phyloP scores from a whole-genome alignment of 2,113 vertebrate genomes.

The Hiodon alosoides region DNA sequence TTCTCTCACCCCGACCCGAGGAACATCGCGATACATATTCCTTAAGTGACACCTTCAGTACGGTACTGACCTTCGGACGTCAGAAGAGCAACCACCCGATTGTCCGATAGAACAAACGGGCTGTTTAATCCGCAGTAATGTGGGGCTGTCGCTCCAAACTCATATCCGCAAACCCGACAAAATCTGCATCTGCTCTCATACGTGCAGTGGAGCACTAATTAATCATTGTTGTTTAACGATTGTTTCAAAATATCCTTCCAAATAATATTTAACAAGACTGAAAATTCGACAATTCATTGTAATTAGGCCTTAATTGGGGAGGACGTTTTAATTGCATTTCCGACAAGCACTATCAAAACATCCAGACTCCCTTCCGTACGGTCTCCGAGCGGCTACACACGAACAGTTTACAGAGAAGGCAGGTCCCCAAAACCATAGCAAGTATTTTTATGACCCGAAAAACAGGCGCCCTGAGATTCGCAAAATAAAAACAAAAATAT shows the following conservation, averaged over 20 bases:
- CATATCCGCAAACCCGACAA: background rate
- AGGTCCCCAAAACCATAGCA: background rate
- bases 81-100: background rate
- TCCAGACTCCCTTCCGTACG: conserved; percentile 7
- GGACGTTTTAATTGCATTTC: conserved; percentile 17
- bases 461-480: background rate
- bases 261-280: background rate
- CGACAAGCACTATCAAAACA: conserved; percentile 19
- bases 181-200: background rate
- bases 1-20: background rate
- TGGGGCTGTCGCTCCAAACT: background rate
- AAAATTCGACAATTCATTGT: conserved; percentile 7
- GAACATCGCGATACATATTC: conserved; percentile 8
- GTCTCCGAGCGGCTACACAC: background rate
- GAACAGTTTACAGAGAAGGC: background rate
- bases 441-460: background rate
- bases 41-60: conserved; percentile 15
- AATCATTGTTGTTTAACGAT: background rate
- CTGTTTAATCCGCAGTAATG: background rate
- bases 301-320: conserved; percentile 26
- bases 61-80: conserved; percentile 9
- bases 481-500: background rate
- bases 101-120: background rate
- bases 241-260: no score
- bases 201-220: background rate